Conservation (phyloP, 1,140 invertebrate genomes). For the Microplitis mediator region DNA sequence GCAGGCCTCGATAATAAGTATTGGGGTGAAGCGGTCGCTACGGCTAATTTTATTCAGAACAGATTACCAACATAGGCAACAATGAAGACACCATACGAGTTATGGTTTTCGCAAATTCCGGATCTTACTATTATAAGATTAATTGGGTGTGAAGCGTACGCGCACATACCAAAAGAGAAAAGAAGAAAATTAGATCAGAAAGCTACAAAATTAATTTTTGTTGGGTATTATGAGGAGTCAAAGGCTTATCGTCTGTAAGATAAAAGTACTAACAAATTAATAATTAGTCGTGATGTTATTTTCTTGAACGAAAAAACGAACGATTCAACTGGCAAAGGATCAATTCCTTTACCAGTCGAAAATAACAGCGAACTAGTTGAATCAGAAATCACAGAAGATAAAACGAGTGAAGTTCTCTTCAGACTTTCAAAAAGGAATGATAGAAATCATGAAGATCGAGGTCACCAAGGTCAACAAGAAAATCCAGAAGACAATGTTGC, state of each 20-base stretch:
- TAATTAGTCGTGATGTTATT: slow-evolving; percentile 1
- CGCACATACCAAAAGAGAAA: slow-evolving; percentile 37
- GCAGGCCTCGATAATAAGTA: slow-evolving; percentile 41
- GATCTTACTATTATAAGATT: slow-evolving; percentile 39
- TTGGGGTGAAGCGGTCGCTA: slow-evolving; percentile 55
- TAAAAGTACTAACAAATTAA: background rate
- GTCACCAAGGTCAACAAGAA: too few relatives aligned
- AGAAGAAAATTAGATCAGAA: slow-evolving; percentile 34
- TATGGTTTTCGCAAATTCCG: slow-evolving; percentile 37
- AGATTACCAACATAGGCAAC: slow-evolving; percentile 29
- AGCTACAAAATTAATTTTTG: slow-evolving; percentile 24
- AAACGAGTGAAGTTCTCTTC: too few relatives aligned
- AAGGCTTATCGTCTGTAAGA: slow-evolving; percentile 37
- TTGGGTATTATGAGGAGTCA: slow-evolving; percentile 31
- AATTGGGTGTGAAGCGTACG: slow-evolving; percentile 43
- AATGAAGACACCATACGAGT: slow-evolving; percentile 35
- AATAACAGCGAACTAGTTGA: background rate
- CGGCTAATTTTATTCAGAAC: slow-evolving; percentile 51
- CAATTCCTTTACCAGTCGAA: too few relatives aligned
- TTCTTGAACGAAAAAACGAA: slow-evolving; percentile 36
- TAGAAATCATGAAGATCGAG: too few relatives aligned
- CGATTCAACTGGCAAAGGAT: background rate
- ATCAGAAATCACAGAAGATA: too few relatives aligned
- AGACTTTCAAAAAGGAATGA: too few relatives aligned
- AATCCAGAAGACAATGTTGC: background rate